Evolutionary conservation across 2,113 vertebrate species (phyloP).

Genomic region (Vulpes lagopus): DNA sequence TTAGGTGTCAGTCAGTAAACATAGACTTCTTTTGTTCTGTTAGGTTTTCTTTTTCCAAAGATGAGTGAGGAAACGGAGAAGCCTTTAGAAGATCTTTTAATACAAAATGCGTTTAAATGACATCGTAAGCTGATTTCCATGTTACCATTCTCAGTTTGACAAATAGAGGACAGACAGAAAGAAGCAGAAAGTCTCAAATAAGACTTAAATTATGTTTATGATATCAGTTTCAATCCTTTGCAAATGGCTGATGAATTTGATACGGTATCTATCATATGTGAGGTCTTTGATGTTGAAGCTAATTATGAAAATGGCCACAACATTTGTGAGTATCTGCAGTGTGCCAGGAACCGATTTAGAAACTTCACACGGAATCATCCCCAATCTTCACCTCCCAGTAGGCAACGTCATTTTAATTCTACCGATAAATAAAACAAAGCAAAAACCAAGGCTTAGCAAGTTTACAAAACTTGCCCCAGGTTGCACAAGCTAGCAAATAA

Average conservation of each 20-base stretch:
- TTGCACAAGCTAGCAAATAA: not conserved
- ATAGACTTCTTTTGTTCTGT: not conserved
- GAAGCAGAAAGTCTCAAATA: not conserved
- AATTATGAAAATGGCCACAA: not conserved
- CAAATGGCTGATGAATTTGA: conserved; percentile 42
- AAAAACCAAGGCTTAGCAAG: not conserved
- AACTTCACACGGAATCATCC: not conserved
- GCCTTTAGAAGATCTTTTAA: not conserved
- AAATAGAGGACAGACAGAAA: conserved; percentile 29
- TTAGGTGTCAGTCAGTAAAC: conserved; percentile 21
- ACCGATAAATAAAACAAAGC: conserved; percentile 50
- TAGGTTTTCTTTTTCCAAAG: not conserved
- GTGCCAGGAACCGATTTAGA: not conserved
- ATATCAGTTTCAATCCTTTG: not conserved
- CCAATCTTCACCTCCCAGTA: not conserved
- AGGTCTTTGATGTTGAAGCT: not conserved
- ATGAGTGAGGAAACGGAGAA: not conserved
- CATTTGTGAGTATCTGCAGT: not conserved
- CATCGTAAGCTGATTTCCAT: not conserved
- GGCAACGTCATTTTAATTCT: conserved; percentile 5
- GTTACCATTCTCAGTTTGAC: not conserved
- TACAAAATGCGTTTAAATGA: not conserved
- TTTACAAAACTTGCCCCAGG: not conserved
- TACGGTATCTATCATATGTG: not conserved
- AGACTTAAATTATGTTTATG: conserved; percentile 1